Conservation (phyloP, 2,797 vertebrate genomes). For the Cyprinella venusta region DNA sequence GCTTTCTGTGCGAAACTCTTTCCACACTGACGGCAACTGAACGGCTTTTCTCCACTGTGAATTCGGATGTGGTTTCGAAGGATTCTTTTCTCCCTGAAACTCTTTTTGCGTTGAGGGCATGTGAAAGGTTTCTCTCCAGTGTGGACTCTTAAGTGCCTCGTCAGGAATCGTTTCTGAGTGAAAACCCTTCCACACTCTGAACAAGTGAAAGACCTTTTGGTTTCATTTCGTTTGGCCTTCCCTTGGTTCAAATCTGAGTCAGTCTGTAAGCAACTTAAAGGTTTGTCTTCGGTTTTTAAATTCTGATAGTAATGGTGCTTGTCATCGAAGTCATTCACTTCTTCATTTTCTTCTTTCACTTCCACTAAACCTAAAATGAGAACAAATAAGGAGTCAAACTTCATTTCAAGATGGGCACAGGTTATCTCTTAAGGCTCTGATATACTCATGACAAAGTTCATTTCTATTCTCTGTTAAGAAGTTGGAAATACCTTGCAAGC, state of each 20-base stretch:
- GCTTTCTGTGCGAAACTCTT: background rate
- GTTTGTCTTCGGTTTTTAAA: background rate
- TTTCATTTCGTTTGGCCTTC: background rate
- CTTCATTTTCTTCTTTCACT: background rate
- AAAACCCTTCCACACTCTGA: background rate
- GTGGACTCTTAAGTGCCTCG: background rate
- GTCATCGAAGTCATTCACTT: too few relatives aligned
- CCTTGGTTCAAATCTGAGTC: background rate
- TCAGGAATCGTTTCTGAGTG: background rate
- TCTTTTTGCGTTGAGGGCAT: background rate
- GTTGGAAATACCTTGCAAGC: too few relatives aligned
- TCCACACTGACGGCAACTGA: background rate
- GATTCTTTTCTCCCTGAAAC: background rate
- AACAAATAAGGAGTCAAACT: background rate
- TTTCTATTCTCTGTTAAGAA: too few relatives aligned
- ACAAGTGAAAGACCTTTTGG: background rate
- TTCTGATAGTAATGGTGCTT: background rate
- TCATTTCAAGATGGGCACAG: background rate
- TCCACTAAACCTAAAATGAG: background rate
- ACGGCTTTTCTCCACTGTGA: background rate
- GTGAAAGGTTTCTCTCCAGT: background rate
- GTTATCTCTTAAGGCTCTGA: background rate
- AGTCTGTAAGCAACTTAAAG: background rate
- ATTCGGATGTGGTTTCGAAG: background rate
- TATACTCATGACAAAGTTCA: too few relatives aligned